phyloP scores from a whole-genome alignment of 2,113 vertebrate genomes.

The Mormyrus lacerda region DNA sequence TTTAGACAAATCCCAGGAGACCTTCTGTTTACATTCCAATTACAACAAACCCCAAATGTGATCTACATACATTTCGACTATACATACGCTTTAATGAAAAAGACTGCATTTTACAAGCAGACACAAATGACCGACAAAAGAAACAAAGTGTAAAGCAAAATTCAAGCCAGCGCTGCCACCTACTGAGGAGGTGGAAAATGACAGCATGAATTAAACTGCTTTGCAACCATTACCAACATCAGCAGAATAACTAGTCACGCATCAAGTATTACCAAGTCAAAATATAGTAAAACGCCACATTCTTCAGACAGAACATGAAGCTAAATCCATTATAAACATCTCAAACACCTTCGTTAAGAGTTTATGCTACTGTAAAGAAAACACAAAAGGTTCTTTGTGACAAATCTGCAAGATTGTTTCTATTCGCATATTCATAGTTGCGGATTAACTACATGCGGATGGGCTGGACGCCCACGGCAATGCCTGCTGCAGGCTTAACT shows the following conservation, averaged over 20 bases:
- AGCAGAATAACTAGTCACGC: not conserved
- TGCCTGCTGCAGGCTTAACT: not conserved
- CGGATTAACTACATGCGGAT: not conserved
- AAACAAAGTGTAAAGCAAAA: not conserved
- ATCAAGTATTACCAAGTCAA: not conserved
- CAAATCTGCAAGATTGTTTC: not conserved
- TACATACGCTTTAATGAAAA: not conserved
- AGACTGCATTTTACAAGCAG: not conserved
- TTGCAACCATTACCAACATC: not conserved
- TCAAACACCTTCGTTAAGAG: not conserved
- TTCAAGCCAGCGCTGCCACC: not conserved
- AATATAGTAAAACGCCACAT: not conserved
- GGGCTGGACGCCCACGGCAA: not conserved
- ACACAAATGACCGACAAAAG: not conserved
- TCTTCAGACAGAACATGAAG: not conserved
- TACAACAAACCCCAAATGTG: not conserved
- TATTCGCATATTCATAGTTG: not conserved
- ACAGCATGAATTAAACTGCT: not conserved
- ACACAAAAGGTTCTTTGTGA: not conserved
- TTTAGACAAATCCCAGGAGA: not conserved
- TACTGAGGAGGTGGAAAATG: not conserved
- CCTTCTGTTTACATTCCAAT: not conserved
- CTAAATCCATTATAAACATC: not conserved
- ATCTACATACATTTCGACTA: not conserved
- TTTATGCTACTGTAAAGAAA: not conserved